Evolutionary conservation across 2,797 vertebrate genomes (phyloP), one percentile per base, ranked within the genome.

Genomic region (Mus caroli): DNA sequence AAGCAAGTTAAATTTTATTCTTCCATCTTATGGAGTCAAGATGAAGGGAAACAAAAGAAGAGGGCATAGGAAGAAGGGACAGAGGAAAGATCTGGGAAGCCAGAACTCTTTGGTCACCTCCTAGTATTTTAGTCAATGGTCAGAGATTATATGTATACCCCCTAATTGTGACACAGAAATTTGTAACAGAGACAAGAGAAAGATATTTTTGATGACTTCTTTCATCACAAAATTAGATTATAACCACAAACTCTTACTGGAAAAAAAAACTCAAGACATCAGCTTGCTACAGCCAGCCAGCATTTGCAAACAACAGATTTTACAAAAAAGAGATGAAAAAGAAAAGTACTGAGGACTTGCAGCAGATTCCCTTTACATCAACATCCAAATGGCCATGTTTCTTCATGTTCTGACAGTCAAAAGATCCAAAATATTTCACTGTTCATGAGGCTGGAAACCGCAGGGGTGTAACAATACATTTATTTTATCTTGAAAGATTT

Each of bases 351-450:
- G 98, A 98, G 97, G 28, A 96, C 96, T 97, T 98, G 98, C 97
- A 96, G 98, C 95, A 97, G 98, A 98, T 97, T 98, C 98, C 97
- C 97, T 98, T 98, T 88, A 82, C 79, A 97, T 98, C 97, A 97
- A 93, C 97, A 95, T 46, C 97, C 97, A 98, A 98, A 98, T 98
- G 95, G 90, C 89, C 97, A 98, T 97, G 98, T 98, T 98, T 98
- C 98, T 99, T 99, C 98, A 98, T 98, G 98, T 98, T 99, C 99
- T 99, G 98, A 98, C 96, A 98, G 97, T 98, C 98, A 98, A 98
- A 98, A 98, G 96, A 98, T 96, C 95, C 56, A 95, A 97, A 98
- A 97, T 92, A 97, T 96, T 97, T 97, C 89, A 97, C 96, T 20
- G 87, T 40, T 85, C 94, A 94, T 92, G 91, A 97, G 95, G 88